Conservation (phyloP, 2,888 invertebrate genomes). For the Agapostemon virescens region DNA sequence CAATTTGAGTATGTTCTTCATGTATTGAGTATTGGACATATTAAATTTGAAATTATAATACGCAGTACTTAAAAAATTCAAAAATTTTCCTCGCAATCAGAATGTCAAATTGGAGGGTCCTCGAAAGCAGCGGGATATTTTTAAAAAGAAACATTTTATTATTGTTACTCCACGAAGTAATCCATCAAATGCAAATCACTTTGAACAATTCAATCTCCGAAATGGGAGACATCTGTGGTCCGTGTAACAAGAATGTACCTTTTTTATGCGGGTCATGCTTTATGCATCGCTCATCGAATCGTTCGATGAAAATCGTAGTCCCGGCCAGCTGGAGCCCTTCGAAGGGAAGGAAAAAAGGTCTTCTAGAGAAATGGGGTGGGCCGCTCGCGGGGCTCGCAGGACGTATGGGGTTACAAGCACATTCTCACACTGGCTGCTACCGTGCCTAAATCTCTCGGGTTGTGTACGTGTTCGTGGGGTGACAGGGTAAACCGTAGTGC, state of each 20-base stretch:
- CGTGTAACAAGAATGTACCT: constrained; percentile 24
- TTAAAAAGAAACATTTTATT: neutral
- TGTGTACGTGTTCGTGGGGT: constrained; percentile 35
- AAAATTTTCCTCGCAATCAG: neutral
- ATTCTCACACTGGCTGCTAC: constrained; percentile 42
- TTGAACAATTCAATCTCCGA: neutral
- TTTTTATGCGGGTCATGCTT: constrained; percentile 60
- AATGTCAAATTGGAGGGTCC: neutral
- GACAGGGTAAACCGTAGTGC: constrained; percentile 52
- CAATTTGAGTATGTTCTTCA: neutral
- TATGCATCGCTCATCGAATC: constrained; percentile 49
- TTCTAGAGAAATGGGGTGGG: constrained; percentile 48
- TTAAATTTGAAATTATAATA: neutral
- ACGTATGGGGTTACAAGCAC: constrained; percentile 47
- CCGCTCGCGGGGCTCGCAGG: constrained; percentile 11
- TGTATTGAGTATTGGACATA: neutral
- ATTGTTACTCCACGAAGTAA: neutral
- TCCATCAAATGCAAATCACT: constrained; percentile 11
- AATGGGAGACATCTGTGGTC: constrained; percentile 39
- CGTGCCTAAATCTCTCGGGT: constrained; percentile 18
- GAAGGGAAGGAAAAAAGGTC: constrained; percentile 41
- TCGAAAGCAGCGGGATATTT: neutral
- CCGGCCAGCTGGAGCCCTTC: constrained; percentile 45
- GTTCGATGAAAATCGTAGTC: constrained; percentile 50
- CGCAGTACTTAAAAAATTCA: neutral